phyloP scores from a whole-genome alignment of 2,113 vertebrate species.

The Corythoichthys intestinalis region DNA sequence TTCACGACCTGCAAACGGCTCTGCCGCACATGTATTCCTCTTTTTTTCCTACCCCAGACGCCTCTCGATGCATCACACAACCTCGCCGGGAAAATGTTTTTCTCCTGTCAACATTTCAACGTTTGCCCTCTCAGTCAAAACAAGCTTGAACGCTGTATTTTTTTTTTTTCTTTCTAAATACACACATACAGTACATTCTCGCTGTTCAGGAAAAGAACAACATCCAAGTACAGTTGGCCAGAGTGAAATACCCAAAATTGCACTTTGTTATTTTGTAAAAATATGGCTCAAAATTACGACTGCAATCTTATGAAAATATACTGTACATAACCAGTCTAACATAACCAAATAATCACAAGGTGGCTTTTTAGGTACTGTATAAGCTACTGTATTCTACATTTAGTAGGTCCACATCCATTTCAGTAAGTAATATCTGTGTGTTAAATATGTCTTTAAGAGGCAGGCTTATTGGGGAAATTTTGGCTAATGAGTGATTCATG shows the following conservation, averaged over 20 bases:
- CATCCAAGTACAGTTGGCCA: not conserved
- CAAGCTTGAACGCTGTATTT: conserved; percentile 28
- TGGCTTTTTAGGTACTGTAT: too few species aligned
- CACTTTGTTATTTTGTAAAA: not conserved
- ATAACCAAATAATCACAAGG: too few species aligned
- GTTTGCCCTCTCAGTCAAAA: conserved; percentile 38
- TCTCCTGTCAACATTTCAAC: conserved; percentile 34
- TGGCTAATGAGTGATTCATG: too few species aligned
- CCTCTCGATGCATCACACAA: conserved; percentile 38
- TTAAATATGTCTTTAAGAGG: too few species aligned
- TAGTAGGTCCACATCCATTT: too few species aligned
- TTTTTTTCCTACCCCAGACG: conserved; percentile 25
- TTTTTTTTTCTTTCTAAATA: not conserved
- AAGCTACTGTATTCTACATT: too few species aligned
- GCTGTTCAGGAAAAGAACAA: not conserved
- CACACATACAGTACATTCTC: conserved; percentile 16
- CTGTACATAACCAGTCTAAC: too few species aligned
- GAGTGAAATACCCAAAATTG: not conserved
- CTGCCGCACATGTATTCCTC: conserved; percentile 25
- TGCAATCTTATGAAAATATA: conserved; percentile 11
- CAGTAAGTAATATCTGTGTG: too few species aligned
- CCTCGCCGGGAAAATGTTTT: conserved; percentile 41
- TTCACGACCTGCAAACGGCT: conserved; percentile 48
- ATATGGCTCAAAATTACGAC: conserved; percentile 11
- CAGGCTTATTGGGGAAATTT: too few species aligned